Conservation (phyloP, 2,113 vertebrate species). For the Ptyas mucosa region DNA sequence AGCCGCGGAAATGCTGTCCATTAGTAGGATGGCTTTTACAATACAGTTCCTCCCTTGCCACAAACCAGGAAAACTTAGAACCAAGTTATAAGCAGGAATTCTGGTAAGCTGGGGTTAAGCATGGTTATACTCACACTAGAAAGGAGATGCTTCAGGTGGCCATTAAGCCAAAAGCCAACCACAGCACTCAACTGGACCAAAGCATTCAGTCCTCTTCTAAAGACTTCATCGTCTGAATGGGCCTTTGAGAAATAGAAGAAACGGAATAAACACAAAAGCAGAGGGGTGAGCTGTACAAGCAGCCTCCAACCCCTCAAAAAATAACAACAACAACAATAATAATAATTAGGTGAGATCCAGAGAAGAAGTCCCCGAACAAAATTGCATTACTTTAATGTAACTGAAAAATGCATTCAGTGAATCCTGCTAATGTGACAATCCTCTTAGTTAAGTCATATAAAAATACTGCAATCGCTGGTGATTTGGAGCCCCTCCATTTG, state of each 20-base stretch:
- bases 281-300: too few species aligned
- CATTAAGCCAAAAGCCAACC: constrained; percentile 73
- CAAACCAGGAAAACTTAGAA: not conserved
- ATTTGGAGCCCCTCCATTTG: not conserved
- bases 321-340: too few species aligned
- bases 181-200: constrained; percentile 72
- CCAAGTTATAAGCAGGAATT: constrained; percentile 9
- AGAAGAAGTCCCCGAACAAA: not conserved
- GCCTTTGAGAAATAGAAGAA: constrained; percentile 44
- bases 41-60: not conserved
- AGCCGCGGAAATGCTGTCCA: not conserved
- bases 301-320: too few species aligned
- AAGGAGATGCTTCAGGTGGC: constrained; percentile 75
- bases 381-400: not conserved
- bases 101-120: not conserved
- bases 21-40: not conserved
- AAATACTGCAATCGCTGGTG: not conserved
- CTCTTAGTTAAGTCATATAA: not conserved
- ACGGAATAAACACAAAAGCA: not conserved
- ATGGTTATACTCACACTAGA: constrained; percentile 70
- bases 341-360: too few species aligned
- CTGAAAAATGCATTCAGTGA: not conserved
- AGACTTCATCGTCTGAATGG: constrained; percentile 71
- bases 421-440: not conserved
- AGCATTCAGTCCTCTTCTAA: constrained; percentile 72